Conservation (phyloP, 2,113 vertebrate species). For the Furnarius figulus region DNA sequence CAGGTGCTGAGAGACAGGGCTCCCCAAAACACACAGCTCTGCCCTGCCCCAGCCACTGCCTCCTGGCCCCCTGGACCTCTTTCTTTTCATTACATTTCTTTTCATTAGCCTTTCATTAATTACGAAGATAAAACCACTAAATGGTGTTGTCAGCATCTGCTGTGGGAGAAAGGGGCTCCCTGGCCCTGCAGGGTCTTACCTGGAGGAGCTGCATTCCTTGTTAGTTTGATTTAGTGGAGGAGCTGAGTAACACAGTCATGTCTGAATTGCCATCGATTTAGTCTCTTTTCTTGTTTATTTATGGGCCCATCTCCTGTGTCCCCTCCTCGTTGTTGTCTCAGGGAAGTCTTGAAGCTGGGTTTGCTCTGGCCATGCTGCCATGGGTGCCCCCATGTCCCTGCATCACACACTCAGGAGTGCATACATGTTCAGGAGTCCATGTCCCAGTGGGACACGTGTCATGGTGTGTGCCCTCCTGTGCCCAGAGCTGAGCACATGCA, state of each 20-base stretch:
- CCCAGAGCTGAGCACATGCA: fast-evolving
- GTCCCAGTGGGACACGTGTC: fast-evolving
- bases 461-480: fast-evolving
- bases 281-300: conserved; percentile 11
- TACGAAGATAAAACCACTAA: background rate
- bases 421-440: fast-evolving
- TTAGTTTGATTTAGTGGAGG: conserved; percentile 38
- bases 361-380: background rate
- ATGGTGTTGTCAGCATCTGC: background rate
- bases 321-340: background rate
- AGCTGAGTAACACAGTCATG: background rate
- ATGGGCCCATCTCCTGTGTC: background rate
- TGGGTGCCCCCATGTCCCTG: fast-evolving
- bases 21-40: background rate
- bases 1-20: background rate
- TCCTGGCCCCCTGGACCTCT: background rate
- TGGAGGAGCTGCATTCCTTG: background rate
- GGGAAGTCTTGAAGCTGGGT: background rate
- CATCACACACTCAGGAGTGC: background rate
- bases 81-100: background rate
- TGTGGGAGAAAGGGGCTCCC: background rate
- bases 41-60: background rate
- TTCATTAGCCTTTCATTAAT: background rate
- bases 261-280: conserved; percentile 1
- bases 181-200: background rate